These are phyloP conservation scores for Drosophila sturtevanti DNA, from an alignment of 1,140 invertebrate species.

Conservation along the genomic window DNA sequence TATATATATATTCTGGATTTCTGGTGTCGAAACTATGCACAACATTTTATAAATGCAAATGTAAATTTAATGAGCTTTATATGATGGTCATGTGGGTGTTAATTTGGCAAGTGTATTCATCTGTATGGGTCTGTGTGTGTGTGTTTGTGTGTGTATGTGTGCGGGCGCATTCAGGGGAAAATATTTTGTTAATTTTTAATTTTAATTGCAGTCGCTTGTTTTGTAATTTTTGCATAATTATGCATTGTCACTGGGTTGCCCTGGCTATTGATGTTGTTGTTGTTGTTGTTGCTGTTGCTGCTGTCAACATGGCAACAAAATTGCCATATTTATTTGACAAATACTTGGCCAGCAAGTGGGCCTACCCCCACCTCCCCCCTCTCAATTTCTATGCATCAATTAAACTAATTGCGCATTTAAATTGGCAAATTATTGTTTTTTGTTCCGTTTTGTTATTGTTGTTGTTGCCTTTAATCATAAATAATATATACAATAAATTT, in stretches of 20 bases:
- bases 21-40: conserved; percentile 66
- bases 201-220: conserved; percentile 75
- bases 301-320: conserved; percentile 56
- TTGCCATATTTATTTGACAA: conserved; percentile 63
- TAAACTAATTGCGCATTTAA: conserved; percentile 64
- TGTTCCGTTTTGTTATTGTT: background rate
- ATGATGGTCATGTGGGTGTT: conserved; percentile 40
- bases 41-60: conserved; percentile 64
- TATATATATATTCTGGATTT: conserved; percentile 11
- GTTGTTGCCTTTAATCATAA: conserved; percentile 42
- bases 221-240: conserved; percentile 71
- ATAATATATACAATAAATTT: conserved; percentile 72
- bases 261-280: background rate
- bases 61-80: conserved; percentile 76
- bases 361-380: background rate
- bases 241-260: conserved; percentile 31
- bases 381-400: conserved; percentile 37
- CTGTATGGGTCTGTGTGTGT: conserved; percentile 14
- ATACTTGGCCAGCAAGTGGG: conserved; percentile 16
- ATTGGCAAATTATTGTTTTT: conserved; percentile 59
- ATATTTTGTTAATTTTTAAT: conserved; percentile 80
- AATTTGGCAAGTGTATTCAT: conserved; percentile 30
- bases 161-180: conserved; percentile 35
- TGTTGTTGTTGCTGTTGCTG: background rate
- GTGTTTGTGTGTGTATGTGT: conserved; percentile 18